Conservation (phyloP, 2,797 vertebrate species). For the Phrynocephalus vlangalii region DNA sequence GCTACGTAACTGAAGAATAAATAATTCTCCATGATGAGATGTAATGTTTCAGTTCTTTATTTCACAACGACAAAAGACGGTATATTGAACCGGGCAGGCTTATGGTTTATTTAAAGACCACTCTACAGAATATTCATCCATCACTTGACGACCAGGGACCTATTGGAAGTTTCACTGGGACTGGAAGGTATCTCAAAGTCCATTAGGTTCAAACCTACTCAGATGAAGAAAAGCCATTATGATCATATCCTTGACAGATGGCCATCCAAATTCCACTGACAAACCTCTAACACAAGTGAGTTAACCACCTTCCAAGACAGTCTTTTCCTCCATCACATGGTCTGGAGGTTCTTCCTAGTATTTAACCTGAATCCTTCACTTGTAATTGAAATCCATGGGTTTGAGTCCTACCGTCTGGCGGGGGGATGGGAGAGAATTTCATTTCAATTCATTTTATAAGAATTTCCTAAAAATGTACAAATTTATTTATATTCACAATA, state of each 20-base stretch:
- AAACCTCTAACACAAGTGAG: neutral
- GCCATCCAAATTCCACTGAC: neutral
- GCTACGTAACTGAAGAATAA: too few relatives aligned
- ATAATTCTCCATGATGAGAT: neutral
- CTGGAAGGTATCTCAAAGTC: neutral
- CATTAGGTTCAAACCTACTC: neutral
- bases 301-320: neutral
- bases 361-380: neutral
- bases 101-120: neutral
- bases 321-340: neutral
- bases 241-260: neutral
- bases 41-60: neutral
- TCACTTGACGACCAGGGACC: neutral
- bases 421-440: too few relatives aligned
- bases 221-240: neutral
- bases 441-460: too few relatives aligned
- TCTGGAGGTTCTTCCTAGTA: neutral
- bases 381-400: neutral
- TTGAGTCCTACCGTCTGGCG: too few relatives aligned
- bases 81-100: neutral
- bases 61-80: neutral
- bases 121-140: neutral
- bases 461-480: too few relatives aligned
- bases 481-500: too few relatives aligned
- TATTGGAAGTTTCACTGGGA: neutral